phyloP scores from a whole-genome alignment of 2,888 invertebrate genomes.

The Adelphocoris suturalis region DNA sequence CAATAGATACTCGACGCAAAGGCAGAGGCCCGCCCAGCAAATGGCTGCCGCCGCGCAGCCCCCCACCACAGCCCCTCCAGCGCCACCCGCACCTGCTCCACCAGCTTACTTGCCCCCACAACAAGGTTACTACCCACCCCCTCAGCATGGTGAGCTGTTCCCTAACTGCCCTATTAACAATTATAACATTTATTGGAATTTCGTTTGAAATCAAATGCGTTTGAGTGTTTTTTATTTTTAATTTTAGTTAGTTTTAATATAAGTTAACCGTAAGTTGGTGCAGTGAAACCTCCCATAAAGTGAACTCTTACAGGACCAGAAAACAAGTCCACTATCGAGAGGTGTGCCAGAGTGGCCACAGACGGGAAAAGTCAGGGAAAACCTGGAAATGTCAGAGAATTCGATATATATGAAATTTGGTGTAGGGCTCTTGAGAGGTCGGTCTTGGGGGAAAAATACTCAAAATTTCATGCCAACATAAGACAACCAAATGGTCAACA shows the following conservation, averaged over 20 bases:
- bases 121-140: slow-evolving; percentile 66
- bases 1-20: slow-evolving; percentile 68
- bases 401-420: too few relatives aligned
- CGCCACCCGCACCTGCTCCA: neutral
- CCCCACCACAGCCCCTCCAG: neutral
- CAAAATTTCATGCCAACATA: too few relatives aligned
- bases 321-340: too few relatives aligned
- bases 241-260: neutral
- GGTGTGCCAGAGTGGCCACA: too few relatives aligned
- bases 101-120: slow-evolving; percentile 51
- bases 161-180: neutral
- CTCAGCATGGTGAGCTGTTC: slow-evolving; percentile 57
- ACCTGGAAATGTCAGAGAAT: too few relatives aligned
- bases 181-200: neutral
- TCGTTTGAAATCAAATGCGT: neutral
- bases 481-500: too few relatives aligned
- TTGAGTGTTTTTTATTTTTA: neutral
- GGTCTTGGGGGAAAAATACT: too few relatives aligned
- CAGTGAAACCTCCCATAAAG: too few relatives aligned
- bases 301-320: too few relatives aligned
- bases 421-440: too few relatives aligned
- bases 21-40: slow-evolving; percentile 48
- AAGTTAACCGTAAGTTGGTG: too few relatives aligned
- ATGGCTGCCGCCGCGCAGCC: neutral
- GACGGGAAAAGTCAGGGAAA: too few relatives aligned